phyloP scores from a whole-genome alignment of 2,797 vertebrate genomes.

The Amblyraja radiata region DNA sequence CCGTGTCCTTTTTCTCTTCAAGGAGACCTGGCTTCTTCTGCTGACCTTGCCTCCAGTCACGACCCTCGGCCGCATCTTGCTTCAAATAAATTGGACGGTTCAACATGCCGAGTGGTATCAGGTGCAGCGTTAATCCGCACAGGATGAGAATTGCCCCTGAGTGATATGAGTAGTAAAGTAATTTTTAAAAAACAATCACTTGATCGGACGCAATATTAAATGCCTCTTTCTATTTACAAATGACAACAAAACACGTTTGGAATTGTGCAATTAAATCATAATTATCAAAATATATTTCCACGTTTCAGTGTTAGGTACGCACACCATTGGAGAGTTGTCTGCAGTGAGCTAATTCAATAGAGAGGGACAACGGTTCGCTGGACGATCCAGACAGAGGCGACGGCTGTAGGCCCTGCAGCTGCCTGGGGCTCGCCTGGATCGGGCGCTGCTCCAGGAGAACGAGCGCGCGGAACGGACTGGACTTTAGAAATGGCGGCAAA shows the following conservation, averaged over 20 bases:
- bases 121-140: conserved; percentile 13
- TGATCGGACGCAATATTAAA: neutral
- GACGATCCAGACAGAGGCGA: too few relatives aligned
- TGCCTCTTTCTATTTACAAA: neutral
- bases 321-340: neutral
- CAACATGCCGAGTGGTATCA: conserved; percentile 26
- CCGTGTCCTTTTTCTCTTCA: neutral
- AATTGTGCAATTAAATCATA: neutral
- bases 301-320: neutral
- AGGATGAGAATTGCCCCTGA: neutral
- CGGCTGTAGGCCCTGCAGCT: too few relatives aligned
- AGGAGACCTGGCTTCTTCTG: neutral
- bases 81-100: conserved; percentile 26
- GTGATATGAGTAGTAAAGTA: neutral
- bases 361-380: too few relatives aligned
- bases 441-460: too few relatives aligned
- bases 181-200: neutral
- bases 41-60: neutral
- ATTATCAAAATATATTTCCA: neutral
- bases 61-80: neutral
- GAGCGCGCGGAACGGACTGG: too few relatives aligned
- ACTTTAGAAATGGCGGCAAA: too few relatives aligned
- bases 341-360: neutral
- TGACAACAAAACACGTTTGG: neutral
- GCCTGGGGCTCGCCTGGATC: too few relatives aligned